These are phyloP conservation scores for Odontomyia ornata DNA, from an alignment of 2,888 invertebrate genomes.

Conservation along the genomic window DNA sequence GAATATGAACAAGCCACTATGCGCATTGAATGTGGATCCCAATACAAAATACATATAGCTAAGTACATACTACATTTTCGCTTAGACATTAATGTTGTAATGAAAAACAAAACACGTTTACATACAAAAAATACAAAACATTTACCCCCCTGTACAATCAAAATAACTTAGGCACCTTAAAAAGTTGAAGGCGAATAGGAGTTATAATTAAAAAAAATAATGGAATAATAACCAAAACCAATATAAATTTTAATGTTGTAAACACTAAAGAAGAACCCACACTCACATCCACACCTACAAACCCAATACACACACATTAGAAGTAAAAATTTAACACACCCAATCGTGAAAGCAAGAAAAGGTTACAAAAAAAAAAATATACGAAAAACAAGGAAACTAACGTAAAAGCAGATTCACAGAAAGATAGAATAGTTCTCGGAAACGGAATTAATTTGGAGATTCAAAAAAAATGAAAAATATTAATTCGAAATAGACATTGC, in stretches of 20 bases:
- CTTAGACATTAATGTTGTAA: constrained; percentile 9
- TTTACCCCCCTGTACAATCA: constrained; percentile 26
- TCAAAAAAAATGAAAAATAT: constrained; percentile 3
- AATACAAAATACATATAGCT: background rate
- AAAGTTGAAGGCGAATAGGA: background rate
- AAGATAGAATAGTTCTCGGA: too few species aligned
- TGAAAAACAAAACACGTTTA: background rate
- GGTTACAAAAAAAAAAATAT: background rate
- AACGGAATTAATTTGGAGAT: background rate
- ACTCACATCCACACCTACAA: too few species aligned
- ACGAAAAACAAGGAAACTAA: too few species aligned
- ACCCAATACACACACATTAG: too few species aligned
- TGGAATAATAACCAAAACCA: background rate
- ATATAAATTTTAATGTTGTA: constrained; percentile 9
- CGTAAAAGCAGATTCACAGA: background rate
- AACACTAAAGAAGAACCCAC: background rate
- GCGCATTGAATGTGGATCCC: background rate
- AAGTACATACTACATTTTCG: background rate
- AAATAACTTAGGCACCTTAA: constrained; percentile 21
- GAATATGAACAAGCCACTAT: background rate
- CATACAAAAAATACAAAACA: background rate
- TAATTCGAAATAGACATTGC: constrained; percentile 7
- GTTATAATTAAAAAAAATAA: background rate
- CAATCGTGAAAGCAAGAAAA: background rate
- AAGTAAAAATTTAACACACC: too few species aligned